These are phyloP conservation scores for Hoplostethus mediterraneus DNA, from an alignment of 2,797 vertebrate species.

Conservation along the genomic window DNA sequence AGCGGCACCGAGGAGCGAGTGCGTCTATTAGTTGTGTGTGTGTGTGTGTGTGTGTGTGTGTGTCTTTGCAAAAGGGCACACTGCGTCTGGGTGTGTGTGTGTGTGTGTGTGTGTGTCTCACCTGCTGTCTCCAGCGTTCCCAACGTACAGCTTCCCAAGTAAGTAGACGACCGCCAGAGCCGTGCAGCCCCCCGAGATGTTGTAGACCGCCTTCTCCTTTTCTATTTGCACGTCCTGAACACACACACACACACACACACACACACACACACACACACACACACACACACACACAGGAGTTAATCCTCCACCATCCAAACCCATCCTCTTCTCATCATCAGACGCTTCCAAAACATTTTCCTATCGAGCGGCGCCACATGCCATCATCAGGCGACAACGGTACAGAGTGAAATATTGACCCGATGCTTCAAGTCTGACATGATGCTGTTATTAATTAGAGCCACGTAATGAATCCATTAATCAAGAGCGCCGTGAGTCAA, in stretches of 20 bases:
- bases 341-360: constrained; percentile 19
- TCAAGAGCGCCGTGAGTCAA: constrained; percentile 40
- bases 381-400: constrained; percentile 9
- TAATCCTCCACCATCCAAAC: constrained; percentile 3
- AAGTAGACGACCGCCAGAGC: constrained; percentile 91
- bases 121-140: constrained; percentile 98
- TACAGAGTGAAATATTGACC: background rate
- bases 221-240: constrained; percentile 94
- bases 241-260: constrained; percentile 39
- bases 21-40: fast-evolving
- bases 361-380: constrained; percentile 12
- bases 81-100: background rate
- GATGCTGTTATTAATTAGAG: constrained; percentile 59
- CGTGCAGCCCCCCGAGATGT: constrained; percentile 95
- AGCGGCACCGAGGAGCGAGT: background rate
- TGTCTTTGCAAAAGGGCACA: background rate
- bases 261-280: constrained; percentile 5
- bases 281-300: background rate
- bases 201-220: constrained; percentile 89
- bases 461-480: constrained; percentile 56
- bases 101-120: constrained; percentile 63
- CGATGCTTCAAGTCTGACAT: constrained; percentile 6
- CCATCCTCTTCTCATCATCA: constrained; percentile 22
- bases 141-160: constrained; percentile 94
- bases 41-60: background rate